Base-by-base conservation (phyloP, 2,888 invertebrate genomes). In the Trachelus stipa region DNA sequence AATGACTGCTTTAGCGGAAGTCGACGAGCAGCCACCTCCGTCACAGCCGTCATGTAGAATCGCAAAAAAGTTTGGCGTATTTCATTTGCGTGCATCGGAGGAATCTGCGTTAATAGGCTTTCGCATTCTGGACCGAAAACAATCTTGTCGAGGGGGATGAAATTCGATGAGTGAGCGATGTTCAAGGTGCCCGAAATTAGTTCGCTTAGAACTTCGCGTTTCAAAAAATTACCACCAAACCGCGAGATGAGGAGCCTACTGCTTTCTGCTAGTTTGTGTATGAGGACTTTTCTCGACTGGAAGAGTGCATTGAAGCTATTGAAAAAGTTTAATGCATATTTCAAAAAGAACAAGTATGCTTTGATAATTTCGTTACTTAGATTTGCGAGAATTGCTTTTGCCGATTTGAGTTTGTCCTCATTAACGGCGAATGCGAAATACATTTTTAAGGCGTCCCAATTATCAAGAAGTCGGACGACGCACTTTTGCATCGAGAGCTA, bases 401-500 rank as follows among this genome's bases (percentile, higher is more conserved):
- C 75, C 35, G 74, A 71, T 78, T 80, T 79, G 31, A 76, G 69
- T 40, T 78, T 80, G 40, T 80, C 78, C 35, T 78, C 76, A 11
- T 12, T 40, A 12, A 78, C 69, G 4, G 78, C 80, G 33, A 40
- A 33, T 0, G 56, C 34, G 56, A 80, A 80, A 73, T 73, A 80
- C 12, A 31, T 37, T 76, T 30, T 80, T 40, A 79, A 76, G 4
- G 40, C 69, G 30, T 80, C 78, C 75, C 78, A 80, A 35, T 76
- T 78, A 30, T 78, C 74, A 9, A 76, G 30, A 33, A 78, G 33
- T 78, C 78, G 73, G 34, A 31, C 76, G 12, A 80, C 74, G 71
- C 80, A 80, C 75, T 82, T 73, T 71, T 82, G 80, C n/a, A 77
- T 78, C 2, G 80, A 81, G 34, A 83, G 73, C 83, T 81, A 84